These are phyloP conservation scores for Sebastolobus alascanus DNA, from an alignment of 2,797 vertebrate species.

Conservation along the genomic window DNA sequence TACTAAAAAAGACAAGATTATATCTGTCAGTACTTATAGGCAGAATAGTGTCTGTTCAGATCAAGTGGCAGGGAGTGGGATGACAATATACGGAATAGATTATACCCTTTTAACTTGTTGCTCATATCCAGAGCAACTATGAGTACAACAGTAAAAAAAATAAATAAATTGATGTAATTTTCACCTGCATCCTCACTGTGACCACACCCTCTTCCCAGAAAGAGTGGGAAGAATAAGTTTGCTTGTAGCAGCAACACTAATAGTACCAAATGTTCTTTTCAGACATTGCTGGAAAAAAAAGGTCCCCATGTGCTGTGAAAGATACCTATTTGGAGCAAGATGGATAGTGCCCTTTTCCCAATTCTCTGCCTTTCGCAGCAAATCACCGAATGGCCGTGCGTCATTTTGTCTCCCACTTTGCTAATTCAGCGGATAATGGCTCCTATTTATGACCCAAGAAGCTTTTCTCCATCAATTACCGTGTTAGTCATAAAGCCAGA, in stretches of 20 bases:
- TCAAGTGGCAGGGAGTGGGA: slow-evolving; percentile 19
- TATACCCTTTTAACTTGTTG: not conserved
- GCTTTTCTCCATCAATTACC: slow-evolving; percentile 81
- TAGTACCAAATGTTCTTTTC: slow-evolving; percentile 60
- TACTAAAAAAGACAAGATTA: slow-evolving; percentile 9
- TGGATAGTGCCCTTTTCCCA: slow-evolving; percentile 70
- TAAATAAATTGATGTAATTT: slow-evolving; percentile 9
- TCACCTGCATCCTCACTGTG: slow-evolving; percentile 1
- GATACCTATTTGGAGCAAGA: slow-evolving; percentile 77
- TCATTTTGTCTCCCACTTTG: slow-evolving; percentile 82
- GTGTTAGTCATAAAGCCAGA: slow-evolving; percentile 79
- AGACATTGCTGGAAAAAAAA: slow-evolving; percentile 32
- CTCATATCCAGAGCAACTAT: not conserved
- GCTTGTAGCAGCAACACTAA: slow-evolving; percentile 25
- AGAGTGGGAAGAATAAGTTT: slow-evolving; percentile 5
- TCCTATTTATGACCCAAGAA: slow-evolving; percentile 82
- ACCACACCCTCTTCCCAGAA: slow-evolving; percentile 1
- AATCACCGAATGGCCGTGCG: slow-evolving; percentile 69
- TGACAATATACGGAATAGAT: slow-evolving; percentile 11
- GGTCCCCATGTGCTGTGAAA: slow-evolving; percentile 53
- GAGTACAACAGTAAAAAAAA: not conserved
- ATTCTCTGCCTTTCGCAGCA: slow-evolving; percentile 63
- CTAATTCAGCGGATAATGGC: slow-evolving; percentile 82
- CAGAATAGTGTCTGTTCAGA: slow-evolving; percentile 11
- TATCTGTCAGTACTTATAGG: not conserved